Evolutionary conservation across 23 tunicate genomes (phyloP).

Genomic region (Diplosoma virens): DNA sequence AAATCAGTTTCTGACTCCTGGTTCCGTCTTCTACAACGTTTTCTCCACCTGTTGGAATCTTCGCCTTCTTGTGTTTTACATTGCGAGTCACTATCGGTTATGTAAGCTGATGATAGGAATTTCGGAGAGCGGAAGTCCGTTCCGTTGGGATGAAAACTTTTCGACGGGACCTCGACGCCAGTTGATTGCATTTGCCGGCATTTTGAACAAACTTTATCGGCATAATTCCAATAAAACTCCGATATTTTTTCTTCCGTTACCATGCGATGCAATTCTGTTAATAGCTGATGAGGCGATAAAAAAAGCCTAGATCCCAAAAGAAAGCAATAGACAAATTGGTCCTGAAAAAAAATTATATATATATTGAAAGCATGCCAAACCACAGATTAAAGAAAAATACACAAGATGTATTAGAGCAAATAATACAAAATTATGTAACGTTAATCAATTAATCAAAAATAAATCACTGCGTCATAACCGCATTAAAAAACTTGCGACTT

Average conservation of each 20-base stretch:
- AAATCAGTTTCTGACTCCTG: neutral
- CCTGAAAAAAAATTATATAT: conserved; percentile 38
- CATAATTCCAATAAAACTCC: neutral
- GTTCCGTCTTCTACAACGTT: conserved; percentile 57
- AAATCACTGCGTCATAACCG: too few species aligned
- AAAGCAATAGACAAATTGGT: conserved; percentile 65
- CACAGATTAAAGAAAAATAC: neutral
- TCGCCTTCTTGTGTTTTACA: too few species aligned
- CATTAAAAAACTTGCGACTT: too few species aligned
- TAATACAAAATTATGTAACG: too few species aligned
- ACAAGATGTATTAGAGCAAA: neutral
- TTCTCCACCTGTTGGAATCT: conserved; percentile 69
- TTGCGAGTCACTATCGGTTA: neutral
- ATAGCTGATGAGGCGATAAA: conserved; percentile 62
- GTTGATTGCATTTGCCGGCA: conserved; percentile 56
- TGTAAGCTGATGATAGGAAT: neutral
- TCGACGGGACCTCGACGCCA: conserved; percentile 8
- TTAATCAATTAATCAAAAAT: too few species aligned
- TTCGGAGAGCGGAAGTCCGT: conserved; percentile 25
- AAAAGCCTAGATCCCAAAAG: conserved; percentile 85
- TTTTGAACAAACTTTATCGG: conserved; percentile 39
- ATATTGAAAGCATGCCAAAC: neutral
- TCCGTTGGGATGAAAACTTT: conserved; percentile 15
- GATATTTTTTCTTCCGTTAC: conserved; percentile 10
- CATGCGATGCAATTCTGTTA: conserved; percentile 56